These are phyloP conservation scores for Marronus borbonicus DNA, from an alignment of 2,888 invertebrate species.

Conservation along the genomic window DNA sequence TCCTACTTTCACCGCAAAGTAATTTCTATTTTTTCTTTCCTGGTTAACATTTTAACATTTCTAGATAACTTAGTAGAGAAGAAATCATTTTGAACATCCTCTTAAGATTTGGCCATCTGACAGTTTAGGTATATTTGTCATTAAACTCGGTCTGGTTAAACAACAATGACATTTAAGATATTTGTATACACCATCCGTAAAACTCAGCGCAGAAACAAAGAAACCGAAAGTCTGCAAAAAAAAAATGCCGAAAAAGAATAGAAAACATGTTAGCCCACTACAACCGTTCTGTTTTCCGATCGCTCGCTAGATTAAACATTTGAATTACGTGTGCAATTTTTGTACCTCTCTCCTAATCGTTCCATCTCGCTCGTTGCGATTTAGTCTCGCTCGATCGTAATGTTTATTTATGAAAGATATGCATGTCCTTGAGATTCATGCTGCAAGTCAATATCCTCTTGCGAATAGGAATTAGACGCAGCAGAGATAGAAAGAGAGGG, in stretches of 20 bases:
- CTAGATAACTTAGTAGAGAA: no score
- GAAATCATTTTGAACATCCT: no score
- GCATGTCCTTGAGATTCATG: slow-evolving; percentile 50
- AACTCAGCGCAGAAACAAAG: not conserved
- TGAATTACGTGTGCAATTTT: slow-evolving; percentile 45
- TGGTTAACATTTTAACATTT: no score
- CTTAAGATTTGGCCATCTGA: no score
- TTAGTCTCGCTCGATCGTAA: slow-evolving; percentile 36
- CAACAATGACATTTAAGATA: not conserved
- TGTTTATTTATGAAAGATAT: slow-evolving; percentile 50
- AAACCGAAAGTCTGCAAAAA: slow-evolving; percentile 1
- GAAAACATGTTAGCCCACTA: not conserved
- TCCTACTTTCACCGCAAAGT: no score
- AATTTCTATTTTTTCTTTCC: no score
- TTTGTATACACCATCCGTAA: not conserved
- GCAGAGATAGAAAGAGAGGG: slow-evolving; percentile 4
- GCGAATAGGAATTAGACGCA: slow-evolving; percentile 34
- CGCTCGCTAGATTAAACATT: slow-evolving; percentile 36
- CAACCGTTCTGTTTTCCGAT: slow-evolving; percentile 28
- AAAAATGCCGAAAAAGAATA: not conserved
- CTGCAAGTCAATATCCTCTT: slow-evolving; percentile 52
- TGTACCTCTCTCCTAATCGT: not conserved
- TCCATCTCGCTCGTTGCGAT: slow-evolving; percentile 4
- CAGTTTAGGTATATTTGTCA: no score
- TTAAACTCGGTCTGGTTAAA: no score